Evolutionary conservation across 2,888 invertebrate genomes (phyloP), one percentile per base, ranked within the genome.

Genomic region (Nemotelus pantherinus): DNA sequence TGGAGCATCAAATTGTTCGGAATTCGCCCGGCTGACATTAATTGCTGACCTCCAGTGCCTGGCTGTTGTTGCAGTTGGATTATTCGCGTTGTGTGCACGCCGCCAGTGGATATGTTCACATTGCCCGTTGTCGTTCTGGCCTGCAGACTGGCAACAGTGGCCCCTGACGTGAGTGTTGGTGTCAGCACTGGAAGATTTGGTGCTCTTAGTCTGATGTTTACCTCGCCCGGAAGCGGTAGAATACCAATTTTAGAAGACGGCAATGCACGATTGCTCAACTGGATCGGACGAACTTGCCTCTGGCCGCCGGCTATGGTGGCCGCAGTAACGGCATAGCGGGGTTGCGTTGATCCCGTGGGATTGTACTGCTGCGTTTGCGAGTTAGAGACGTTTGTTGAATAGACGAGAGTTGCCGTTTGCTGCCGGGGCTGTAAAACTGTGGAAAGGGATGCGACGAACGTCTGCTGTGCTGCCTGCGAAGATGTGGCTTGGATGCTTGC

Each of bases 1-100:
- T 87, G 87, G 25, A 87, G 76, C 86, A 87, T 86, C 3, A 87
- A 83, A 81, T 86, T 87, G 7, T 84, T 86, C 0, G 86, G 81
- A 43, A 87, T 82, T 2, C 87, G 85, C 0, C 85, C 83, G 0
- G 85, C 81, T 0, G 86, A 85, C 7, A 87, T 85, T 3, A 87
- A 84, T 79, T 86, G 86, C 57, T 86, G 86, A 0, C 84, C 79
- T 0, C 85, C 82, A 10, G 83, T 84, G 2, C 85, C 84, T 0
- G 85, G 82, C 53, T 78, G 81, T 77, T 86, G 86, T 77, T 87
- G 87, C 39, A 87, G 80, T 77, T 87, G 87, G 74, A 87, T 87
- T 39, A 87, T 87, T 39, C 87, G 83, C 39, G 86, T 83, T 44
- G 84, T 83, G 0, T 80, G 78, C 74, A 86, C 77, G 81, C 84